Evolutionary conservation across 2,113 vertebrate species (phyloP).

Genomic region (Pterocles gutturalis): DNA sequence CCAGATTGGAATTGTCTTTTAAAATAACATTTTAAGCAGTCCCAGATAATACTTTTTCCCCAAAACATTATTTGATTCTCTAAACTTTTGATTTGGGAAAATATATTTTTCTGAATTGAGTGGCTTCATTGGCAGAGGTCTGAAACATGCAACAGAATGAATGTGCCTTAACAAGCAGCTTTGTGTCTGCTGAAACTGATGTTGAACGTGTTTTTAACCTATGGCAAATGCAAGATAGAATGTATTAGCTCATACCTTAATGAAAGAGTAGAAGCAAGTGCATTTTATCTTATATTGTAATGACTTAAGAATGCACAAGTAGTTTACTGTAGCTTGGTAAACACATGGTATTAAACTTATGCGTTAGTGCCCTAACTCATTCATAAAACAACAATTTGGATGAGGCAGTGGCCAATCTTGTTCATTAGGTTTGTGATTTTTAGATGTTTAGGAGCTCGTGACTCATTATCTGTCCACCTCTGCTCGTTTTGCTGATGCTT

Average conservation of each 20-base stretch:
- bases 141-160: background rate
- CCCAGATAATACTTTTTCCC: background rate
- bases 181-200: constrained; percentile 23
- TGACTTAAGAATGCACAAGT: constrained; percentile 43
- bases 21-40: background rate
- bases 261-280: constrained; percentile 49
- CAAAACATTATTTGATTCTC: background rate
- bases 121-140: background rate
- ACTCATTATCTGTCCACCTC: constrained; percentile 10
- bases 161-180: constrained; percentile 26
- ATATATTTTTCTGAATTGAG: background rate
- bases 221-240: constrained; percentile 36
- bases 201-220: constrained; percentile 23
- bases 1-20: background rate
- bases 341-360: constrained; percentile 24
- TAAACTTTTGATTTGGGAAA: background rate
- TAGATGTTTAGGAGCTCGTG: background rate
- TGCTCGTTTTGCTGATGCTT: constrained; percentile 2
- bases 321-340: constrained; percentile 52
- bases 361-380: constrained; percentile 10
- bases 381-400: constrained; percentile 51
- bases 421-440: constrained; percentile 40
- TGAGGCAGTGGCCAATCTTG: constrained; percentile 41
- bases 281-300: constrained; percentile 62
- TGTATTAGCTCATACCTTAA: constrained; percentile 60